Evolutionary conservation across 2,888 invertebrate genomes (phyloP), one percentile per base, ranked within the genome.

Genomic region (Eupithecia vulgata): DNA sequence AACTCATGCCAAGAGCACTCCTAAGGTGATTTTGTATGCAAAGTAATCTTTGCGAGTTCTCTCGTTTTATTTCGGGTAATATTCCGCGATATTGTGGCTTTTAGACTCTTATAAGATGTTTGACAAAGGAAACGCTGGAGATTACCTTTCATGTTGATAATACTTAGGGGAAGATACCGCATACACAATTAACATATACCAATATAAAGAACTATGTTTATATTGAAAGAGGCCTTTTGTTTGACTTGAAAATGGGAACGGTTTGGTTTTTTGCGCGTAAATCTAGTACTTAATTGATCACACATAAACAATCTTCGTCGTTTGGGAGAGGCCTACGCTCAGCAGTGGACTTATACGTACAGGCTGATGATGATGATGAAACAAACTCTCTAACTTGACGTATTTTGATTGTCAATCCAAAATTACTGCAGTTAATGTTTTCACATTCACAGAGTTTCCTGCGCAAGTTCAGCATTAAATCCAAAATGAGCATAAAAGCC

Each of bases 31-130:
- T 74, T 73, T 74, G 64, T 76, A 74, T 76, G 74, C 78, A 78
- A 78, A 78, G 76, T 78, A 74, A 78, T 78, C 76, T 78, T 78
- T 57, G 71, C 73, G 71, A 74, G 75, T 76, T 72, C 62, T 74
- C 72, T 72, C 72, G 68, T 76, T 76, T 76, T 78, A 76, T 78
- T 76, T 76, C 67, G 67, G 75, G 72, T 73, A 70, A 74, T 78
- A 76, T 70, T 64, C 70, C 34, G 66, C 69, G 71, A 74, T 78
- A 74, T 74, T 74, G 76, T 74, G 74, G 68, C 73, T 75, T 52
- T 75, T 64, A 76, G 68, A 72, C 65, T 70, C 68, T 75, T 75
- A 70, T 68, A 75, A 76, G 70, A 72, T 76, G 70, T 71, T 76
- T 74, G 76, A 76, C 73, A 74, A 74, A 74, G 76, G 72, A 70